phyloP scores from a whole-genome alignment of 92 coral and sea anemone genomes.

The Isaurus tuberculatus region DNA sequence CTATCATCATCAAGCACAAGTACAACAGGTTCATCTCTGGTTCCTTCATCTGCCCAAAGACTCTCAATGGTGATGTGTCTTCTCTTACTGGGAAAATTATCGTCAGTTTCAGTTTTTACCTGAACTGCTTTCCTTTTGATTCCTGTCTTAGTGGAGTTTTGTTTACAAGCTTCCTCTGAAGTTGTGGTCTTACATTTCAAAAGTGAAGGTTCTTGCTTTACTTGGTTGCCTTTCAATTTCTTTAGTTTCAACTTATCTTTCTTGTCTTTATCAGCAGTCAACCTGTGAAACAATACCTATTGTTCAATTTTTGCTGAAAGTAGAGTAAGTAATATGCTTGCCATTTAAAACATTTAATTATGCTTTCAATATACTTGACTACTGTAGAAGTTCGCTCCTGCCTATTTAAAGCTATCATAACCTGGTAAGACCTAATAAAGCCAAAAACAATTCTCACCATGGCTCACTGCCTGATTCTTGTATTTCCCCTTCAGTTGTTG shows the following conservation, averaged over 20 bases:
- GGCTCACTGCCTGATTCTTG: too few relatives aligned
- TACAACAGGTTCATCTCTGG: conserved; percentile 22
- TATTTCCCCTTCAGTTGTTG: too few relatives aligned
- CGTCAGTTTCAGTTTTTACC: conserved; percentile 25
- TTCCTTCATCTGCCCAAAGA: not conserved
- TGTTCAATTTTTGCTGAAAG: too few relatives aligned
- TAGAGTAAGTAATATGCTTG: too few relatives aligned
- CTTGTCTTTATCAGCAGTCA: conserved; percentile 19
- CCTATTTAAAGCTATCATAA: too few relatives aligned
- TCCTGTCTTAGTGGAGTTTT: not conserved
- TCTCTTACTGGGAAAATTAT: conserved; percentile 8
- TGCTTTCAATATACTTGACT: too few relatives aligned
- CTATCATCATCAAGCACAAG: conserved; percentile 44
- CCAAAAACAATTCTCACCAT: too few relatives aligned
- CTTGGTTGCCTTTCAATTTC: not conserved
- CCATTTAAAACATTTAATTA: too few relatives aligned
- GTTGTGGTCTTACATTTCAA: not conserved
- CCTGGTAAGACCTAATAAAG: too few relatives aligned
- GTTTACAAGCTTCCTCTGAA: not conserved
- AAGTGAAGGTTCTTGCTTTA: not conserved
- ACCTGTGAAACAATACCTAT: conserved; percentile 4
- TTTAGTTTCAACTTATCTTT: conserved; percentile 14
- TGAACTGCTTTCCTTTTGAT: conserved; percentile 22
- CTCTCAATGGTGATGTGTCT: conserved; percentile 6
- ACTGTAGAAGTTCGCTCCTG: too few relatives aligned